Conservation (phyloP, 35 echinoderm and acorn worm species). For the Apostichopus californicus region DNA sequence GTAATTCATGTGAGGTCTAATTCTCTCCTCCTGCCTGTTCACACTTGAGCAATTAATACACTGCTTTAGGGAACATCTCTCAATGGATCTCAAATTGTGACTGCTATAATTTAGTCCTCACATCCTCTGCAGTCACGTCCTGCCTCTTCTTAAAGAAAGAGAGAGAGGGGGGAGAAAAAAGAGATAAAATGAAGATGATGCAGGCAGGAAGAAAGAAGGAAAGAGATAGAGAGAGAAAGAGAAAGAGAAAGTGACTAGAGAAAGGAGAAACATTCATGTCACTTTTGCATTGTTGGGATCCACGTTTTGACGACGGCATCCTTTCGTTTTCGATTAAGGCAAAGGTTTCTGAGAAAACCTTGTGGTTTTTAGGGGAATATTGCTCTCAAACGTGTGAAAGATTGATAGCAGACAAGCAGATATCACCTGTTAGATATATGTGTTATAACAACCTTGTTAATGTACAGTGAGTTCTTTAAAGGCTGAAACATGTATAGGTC, state of each 20-base stretch:
- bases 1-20: not conserved
- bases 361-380: too few species aligned
- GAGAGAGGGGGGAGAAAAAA: not conserved
- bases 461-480: too few species aligned
- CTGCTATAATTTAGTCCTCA: conserved; percentile 2
- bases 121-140: not conserved
- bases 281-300: too few species aligned
- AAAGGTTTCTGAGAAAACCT: too few species aligned
- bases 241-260: not conserved
- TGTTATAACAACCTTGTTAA: too few species aligned
- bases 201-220: too few species aligned
- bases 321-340: too few species aligned
- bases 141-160: not conserved
- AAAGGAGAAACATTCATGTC: not conserved
- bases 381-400: too few species aligned
- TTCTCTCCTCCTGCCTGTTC: not conserved
- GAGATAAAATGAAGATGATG: not conserved
- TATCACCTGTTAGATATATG: too few species aligned
- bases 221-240: not conserved
- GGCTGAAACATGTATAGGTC: too few species aligned
- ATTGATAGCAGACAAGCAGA: too few species aligned
- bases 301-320: too few species aligned
- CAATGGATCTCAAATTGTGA: not conserved
- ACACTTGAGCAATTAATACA: not conserved
- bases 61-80: conserved; percentile 21